phyloP scores from a whole-genome alignment of 1,140 invertebrate species.

The Drosophila murphyi region DNA sequence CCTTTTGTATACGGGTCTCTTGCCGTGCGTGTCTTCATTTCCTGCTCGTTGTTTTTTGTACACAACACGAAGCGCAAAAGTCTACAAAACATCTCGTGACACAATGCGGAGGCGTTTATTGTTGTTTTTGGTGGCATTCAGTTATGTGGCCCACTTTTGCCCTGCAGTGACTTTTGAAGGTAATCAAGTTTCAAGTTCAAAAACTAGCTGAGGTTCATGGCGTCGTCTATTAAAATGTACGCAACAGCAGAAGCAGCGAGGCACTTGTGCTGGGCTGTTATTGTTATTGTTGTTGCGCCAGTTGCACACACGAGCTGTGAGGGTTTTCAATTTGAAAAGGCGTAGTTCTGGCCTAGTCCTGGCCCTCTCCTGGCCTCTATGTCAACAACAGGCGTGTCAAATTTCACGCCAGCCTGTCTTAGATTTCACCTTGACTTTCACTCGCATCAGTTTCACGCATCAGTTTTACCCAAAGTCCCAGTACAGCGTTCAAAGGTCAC shows the following conservation, averaged over 20 bases:
- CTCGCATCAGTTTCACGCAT: conserved; percentile 33
- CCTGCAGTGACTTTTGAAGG: conserved; percentile 73
- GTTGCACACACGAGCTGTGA: conserved; percentile 25
- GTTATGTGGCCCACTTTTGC: conserved; percentile 44
- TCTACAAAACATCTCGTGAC: conserved; percentile 71
- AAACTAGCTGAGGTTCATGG: conserved; percentile 72
- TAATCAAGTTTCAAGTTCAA: conserved; percentile 83
- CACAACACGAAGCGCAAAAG: conserved; percentile 38
- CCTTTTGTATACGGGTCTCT: conserved; percentile 49
- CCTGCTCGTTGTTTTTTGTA: conserved; percentile 18
- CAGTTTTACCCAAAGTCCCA: conserved; percentile 4
- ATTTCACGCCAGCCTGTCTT: conserved; percentile 54
- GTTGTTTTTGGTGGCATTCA: conserved; percentile 21
- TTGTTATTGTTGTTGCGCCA: conserved; percentile 64
- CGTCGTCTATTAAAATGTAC: conserved; percentile 48
- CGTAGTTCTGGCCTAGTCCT: conserved; percentile 51
- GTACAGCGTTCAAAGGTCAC: conserved; percentile 45
- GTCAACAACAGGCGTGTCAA: conserved; percentile 47
- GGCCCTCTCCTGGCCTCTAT: conserved; percentile 62
- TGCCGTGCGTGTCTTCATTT: conserved; percentile 64
- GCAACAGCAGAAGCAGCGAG: not conserved
- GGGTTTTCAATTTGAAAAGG: conserved; percentile 38
- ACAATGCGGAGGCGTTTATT: conserved; percentile 61
- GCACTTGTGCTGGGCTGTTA: conserved; percentile 17
- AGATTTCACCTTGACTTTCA: conserved; percentile 62